A percentile compares a stretch with the other conserved stretches of the same genome.
Evolutionary conservation across 2,797 vertebrate species (phyloP).

Genomic region (Galagoides demidoff): DNA sequence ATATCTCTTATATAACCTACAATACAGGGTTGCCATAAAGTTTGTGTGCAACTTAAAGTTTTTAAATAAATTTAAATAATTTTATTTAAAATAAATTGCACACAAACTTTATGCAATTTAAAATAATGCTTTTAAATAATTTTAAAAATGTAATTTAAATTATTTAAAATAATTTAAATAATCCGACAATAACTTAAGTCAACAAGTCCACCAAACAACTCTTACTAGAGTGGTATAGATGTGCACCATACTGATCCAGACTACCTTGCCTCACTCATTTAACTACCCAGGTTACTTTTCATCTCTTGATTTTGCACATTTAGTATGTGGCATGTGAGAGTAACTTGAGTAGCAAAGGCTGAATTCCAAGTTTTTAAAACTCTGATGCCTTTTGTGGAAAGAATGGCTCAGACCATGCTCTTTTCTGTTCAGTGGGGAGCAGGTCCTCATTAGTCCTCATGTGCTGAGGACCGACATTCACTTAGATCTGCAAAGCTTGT

Average conservation of each 20-base stretch:
- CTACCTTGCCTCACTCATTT: neutral
- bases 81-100: too few relatives aligned
- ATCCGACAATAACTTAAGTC: too few relatives aligned
- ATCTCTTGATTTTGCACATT: neutral
- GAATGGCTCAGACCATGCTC: neutral
- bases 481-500: conserved; percentile 47
- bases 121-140: too few relatives aligned
- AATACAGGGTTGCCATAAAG: neutral
- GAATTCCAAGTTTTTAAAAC: conserved; percentile 12
- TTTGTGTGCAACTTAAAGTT: too few relatives aligned
- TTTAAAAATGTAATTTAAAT: too few relatives aligned
- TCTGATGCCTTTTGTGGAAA: neutral
- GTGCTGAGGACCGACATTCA: conserved; percentile 28
- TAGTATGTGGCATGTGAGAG: neutral
- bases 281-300: neutral
- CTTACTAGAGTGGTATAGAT: neutral
- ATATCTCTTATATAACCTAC: neutral
- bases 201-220: neutral
- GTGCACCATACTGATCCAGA: neutral
- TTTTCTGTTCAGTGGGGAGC: neutral
- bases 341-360: neutral
- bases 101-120: too few relatives aligned
- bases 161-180: too few relatives aligned
- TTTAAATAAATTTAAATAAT: too few relatives aligned
- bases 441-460: neutral